Evolutionary conservation across 2,888 invertebrate genomes (phyloP).

Genomic region (Halocaridina rubra): DNA sequence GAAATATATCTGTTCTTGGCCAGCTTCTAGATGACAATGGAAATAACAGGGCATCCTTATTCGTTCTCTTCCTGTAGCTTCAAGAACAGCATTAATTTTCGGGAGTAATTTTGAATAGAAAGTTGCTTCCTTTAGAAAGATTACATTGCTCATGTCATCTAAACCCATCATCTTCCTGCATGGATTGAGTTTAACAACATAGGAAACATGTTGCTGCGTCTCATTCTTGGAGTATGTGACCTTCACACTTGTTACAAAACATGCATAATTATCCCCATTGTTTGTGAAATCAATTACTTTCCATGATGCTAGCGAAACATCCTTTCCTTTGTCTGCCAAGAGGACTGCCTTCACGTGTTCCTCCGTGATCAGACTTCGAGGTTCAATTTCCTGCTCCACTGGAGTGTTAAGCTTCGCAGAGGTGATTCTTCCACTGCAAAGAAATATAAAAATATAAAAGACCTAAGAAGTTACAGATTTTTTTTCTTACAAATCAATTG

Average conservation of each 20-base stretch:
- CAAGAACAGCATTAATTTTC: background rate
- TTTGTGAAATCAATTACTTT: constrained; percentile 10
- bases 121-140: constrained; percentile 19
- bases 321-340: constrained; percentile 13
- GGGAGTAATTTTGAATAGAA: constrained; percentile 10
- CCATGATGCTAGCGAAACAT: background rate
- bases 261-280: constrained; percentile 39
- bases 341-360: background rate
- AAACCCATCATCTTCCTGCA: background rate
- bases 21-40: background rate
- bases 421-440: too few relatives aligned
- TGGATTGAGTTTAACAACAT: constrained; percentile 30
- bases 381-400: too few relatives aligned
- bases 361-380: constrained; percentile 19
- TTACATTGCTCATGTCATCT: background rate
- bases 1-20: background rate
- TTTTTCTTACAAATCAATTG: too few relatives aligned
- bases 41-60: background rate
- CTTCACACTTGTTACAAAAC: constrained; percentile 25
- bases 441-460: too few relatives aligned
- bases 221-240: background rate
- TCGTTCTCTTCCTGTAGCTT: background rate
- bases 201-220: background rate
- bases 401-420: too few relatives aligned
- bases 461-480: too few relatives aligned